Evolutionary conservation across 2,888 invertebrate species (phyloP).

Genomic region (Glaucopsyche alexis): DNA sequence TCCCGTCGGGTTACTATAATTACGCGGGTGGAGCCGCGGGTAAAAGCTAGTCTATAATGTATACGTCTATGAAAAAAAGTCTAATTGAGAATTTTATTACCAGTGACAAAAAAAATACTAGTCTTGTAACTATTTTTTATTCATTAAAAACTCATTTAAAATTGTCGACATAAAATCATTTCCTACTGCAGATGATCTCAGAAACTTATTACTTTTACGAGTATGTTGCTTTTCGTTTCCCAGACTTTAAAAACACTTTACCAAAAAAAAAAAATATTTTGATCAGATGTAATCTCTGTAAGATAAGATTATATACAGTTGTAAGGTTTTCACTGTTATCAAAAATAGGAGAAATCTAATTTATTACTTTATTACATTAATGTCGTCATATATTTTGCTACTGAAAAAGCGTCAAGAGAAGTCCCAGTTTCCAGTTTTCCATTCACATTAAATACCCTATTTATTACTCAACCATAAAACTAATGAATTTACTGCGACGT

Average conservation of each 20-base stretch:
- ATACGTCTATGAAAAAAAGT: no score
- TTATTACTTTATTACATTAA: neutral
- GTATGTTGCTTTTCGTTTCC: neutral
- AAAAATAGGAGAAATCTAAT: neutral
- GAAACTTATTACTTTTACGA: neutral
- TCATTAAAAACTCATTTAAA: no score
- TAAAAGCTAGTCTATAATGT: no score
- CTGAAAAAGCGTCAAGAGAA: neutral
- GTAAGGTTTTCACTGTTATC: no score
- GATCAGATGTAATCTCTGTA: neutral
- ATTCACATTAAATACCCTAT: neutral
- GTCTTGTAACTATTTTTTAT: no score
- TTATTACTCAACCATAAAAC: conserved; percentile 12
- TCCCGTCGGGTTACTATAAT: no score
- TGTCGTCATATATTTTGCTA: no score
- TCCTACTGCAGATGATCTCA: no score
- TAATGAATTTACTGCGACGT: conserved; percentile 9
- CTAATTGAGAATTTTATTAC: no score
- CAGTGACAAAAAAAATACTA: no score
- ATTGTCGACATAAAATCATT: no score
- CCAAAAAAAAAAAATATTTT: neutral
- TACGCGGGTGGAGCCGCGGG: no score
- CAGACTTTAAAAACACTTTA: neutral
- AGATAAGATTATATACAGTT: neutral
- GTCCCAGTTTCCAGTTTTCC: neutral